Base-by-base conservation (phyloP, 1,140 invertebrate genomes). In the Drosophila santomea region DNA sequence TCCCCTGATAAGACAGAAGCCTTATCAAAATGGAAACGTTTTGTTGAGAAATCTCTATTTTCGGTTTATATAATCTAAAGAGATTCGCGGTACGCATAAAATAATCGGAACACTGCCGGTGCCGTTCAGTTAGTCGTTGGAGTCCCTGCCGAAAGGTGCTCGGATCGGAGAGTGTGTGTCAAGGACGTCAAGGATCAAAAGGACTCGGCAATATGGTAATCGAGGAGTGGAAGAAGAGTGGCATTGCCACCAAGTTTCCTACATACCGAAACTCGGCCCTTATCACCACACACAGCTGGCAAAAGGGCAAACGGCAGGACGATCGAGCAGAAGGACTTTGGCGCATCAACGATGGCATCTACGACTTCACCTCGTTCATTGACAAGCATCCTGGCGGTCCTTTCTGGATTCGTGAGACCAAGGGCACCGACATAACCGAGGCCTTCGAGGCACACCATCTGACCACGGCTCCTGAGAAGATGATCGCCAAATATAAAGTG, bases 371-470 rank as follows among this genome's bases (percentile, higher is more conserved):
- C 4, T 81, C 92, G 14, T 97, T 95, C 77, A 92, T 94, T 2
- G 88, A 93, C 11, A 93, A 78, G 14, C 96, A 97, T 93, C 96
- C 96, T 2, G 96, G 96, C 28, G 96, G 96, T 14, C 6, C 90
- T 12, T 94, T 95, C 77, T 96, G 95, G 95, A 81, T 96, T 15
- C 62, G 90, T 7, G 71, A 95, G 14, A 96, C 95, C 2, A 94
- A 94, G 83, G 95, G 95, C 1, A 96, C 94, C 0, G 96, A 96
- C 75, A 96, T 96, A 3, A 96, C 96, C 1, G 96, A 96, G 92
- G 93, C 94, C 10, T 96, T 96, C 64, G 95, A 96, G 93, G 74
- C 80, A 1, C 95, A 94, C 90, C 96, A 95, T 77, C 75, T 95
- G 20, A 91, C 92, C 2, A 74, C 92, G 0, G 38, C 57, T 0